These are phyloP conservation scores for Leptobrachium leishanense DNA, from an alignment of 2,113 vertebrate genomes.

Conservation along the genomic window DNA sequence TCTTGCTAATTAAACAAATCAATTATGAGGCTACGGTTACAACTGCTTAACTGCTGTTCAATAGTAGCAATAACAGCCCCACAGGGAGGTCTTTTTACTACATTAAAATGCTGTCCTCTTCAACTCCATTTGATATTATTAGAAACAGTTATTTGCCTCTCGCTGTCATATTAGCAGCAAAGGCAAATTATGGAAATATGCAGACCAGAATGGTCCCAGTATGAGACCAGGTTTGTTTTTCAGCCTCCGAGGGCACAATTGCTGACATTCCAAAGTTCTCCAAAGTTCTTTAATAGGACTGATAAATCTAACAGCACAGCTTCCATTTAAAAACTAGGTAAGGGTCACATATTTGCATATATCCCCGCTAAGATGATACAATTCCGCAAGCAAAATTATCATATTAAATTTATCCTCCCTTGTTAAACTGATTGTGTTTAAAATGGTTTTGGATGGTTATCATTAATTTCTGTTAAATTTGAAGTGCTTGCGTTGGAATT, in stretches of 20 bases:
- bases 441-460: conserved; percentile 99
- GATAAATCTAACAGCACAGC: conserved; percentile 88
- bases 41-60: conserved; percentile 95
- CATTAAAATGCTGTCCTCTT: conserved; percentile 94
- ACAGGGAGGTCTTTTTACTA: conserved; percentile 85
- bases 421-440: conserved; percentile 98
- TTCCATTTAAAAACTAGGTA: conserved; percentile 92
- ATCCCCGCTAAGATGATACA: conserved; percentile 91
- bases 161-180: conserved; percentile 95
- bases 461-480: conserved; percentile 98
- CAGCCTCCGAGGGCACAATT: conserved; percentile 89
- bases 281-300: conserved; percentile 96
- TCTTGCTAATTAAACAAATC: conserved; percentile 99
- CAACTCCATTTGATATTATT: conserved; percentile 96
- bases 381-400: conserved; percentile 97
- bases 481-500: conserved; percentile 93
- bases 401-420: conserved; percentile 99
- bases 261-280: conserved; percentile 93
- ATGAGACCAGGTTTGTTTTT: conserved; percentile 89
- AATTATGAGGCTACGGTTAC: conserved; percentile 95
- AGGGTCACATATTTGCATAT: conserved; percentile 98
- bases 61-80: conserved; percentile 89
- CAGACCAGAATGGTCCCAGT: conserved; percentile 88
- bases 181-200: conserved; percentile 96
- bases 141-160: conserved; percentile 97